Evolutionary conservation across 2,888 invertebrate genomes (phyloP).

Genomic region (Junonia oenone): DNA sequence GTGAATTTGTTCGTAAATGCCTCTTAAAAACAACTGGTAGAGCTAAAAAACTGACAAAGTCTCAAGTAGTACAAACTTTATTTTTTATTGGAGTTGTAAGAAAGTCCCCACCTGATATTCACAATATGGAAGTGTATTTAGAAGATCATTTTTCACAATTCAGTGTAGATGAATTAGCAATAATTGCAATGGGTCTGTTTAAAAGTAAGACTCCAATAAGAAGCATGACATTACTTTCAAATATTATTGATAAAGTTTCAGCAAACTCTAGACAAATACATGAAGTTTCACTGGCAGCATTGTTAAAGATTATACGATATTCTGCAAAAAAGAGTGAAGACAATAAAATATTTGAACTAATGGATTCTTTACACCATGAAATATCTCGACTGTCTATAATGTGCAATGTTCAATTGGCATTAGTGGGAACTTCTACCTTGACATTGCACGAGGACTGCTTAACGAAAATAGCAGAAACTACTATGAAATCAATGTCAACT

Average conservation of each 20-base stretch:
- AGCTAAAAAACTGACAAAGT: conserved; percentile 77
- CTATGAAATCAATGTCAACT: conserved; percentile 61
- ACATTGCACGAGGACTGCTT: conserved; percentile 57
- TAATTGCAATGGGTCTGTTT: conserved; percentile 88
- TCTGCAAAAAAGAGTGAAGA: conserved; percentile 67
- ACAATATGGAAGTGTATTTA: conserved; percentile 82
- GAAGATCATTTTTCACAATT: conserved; percentile 74
- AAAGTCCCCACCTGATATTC: conserved; percentile 77
- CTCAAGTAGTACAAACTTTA: conserved; percentile 83
- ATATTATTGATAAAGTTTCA: conserved; percentile 74
- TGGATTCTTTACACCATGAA: conserved; percentile 76
- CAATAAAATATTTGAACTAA: conserved; percentile 66
- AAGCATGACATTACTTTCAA: conserved; percentile 62
- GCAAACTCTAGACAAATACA: conserved; percentile 74
- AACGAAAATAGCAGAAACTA: conserved; percentile 67
- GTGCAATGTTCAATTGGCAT: conserved; percentile 82
- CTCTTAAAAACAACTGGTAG: conserved; percentile 78
- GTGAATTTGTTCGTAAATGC: conserved; percentile 77
- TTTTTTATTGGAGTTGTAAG: conserved; percentile 83
- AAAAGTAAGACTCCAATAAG: conserved; percentile 84
- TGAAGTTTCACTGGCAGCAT: conserved; percentile 82
- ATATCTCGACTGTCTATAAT: conserved; percentile 80
- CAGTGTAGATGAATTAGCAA: conserved; percentile 83
- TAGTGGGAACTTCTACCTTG: conserved; percentile 78
- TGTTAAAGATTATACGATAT: conserved; percentile 83